A percentile compares a stretch with the other conserved stretches of the same genome.
phyloP scores from a whole-genome alignment of 1,140 invertebrate genomes.

The Harpegnathos saltator region DNA sequence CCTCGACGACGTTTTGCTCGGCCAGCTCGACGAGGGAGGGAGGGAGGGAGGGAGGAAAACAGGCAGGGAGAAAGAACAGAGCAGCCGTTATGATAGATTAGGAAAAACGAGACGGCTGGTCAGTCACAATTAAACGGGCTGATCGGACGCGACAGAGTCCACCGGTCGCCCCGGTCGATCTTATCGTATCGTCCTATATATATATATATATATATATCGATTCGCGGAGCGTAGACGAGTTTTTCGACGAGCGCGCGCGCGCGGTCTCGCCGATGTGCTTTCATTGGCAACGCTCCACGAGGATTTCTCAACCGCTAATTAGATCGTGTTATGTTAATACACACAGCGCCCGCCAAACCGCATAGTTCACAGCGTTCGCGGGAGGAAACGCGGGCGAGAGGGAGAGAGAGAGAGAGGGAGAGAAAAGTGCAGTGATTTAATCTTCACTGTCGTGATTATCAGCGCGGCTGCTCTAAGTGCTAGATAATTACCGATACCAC shows the following conservation, averaged over 20 bases:
- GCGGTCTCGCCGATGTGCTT: conserved; percentile 28
- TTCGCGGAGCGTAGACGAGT: conserved; percentile 43
- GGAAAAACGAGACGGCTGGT: conserved; percentile 6
- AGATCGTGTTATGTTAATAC: conserved; percentile 59
- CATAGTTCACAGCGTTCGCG: neutral
- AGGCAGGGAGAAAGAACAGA: conserved; percentile 8
- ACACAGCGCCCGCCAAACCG: neutral
- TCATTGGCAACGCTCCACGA: conserved; percentile 23
- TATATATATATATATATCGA: conserved; percentile 37
- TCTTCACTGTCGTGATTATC: neutral
- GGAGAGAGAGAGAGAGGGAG: neutral
- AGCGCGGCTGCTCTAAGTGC: conserved; percentile 20
- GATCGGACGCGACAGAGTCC: neutral
- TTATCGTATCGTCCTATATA: too few relatives aligned
- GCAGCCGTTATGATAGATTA: conserved; percentile 27
- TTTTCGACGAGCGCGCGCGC: conserved; percentile 39
- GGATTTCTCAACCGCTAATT: conserved; percentile 54
- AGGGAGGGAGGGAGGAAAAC: too few relatives aligned
- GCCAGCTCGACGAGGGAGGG: too few relatives aligned
- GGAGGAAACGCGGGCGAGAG: neutral
- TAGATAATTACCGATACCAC: conserved; percentile 14
- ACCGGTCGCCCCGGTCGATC: conserved; percentile 17
- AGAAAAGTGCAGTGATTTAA: conserved; percentile 39
- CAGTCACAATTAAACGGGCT: too few relatives aligned
- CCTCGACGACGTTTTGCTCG: too few relatives aligned